Base-by-base conservation (phyloP, 1,140 invertebrate species). In the Carcinoscorpius rotundicauda region DNA sequence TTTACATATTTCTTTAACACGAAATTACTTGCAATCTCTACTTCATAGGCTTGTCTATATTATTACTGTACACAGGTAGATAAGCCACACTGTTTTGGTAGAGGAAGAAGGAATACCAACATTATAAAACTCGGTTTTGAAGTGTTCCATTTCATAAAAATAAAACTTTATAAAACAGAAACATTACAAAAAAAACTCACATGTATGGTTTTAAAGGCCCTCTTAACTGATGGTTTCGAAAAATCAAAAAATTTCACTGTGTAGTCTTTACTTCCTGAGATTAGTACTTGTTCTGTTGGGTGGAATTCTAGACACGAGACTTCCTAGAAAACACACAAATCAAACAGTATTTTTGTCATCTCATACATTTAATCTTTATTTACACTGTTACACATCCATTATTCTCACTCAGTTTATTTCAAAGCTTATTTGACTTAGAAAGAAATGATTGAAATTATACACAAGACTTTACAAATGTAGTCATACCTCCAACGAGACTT, bases 181-280 rank as follows among this genome's bases (percentile, higher is more conserved):
- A 50, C 59, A 56, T 51, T 51, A 58, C 51, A 57, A n/a, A 3
- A n/a, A 3, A 50, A 58, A 66, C 71, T 71, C 65, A 81, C 79
- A 74, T 81, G 93, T 52, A 97, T 91, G 60, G 90, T 94, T 74
- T 93, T 92, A 77, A 91, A 95, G 0, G 96, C 95, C 76, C 98
- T 96, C 77, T 98, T 98, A 0, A 97, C 94, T 3, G 94, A 96
- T 0, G 95, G 91, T 80, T 98, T 98, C 48, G 93, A 94, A 72
- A 91, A 99, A 75, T 99, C 97, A 78, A 98, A 99, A 29, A 99
- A 81, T 76, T 98, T 95, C 49, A 99, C 86, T 4, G 91, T 93
- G 73, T 87, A 91, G 76, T 99, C 97, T 62, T 87, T 83, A 56
- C 92, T 94, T 0, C 95, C 97, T 5, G 94, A 98, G 0, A 90